Evolutionary conservation across 2,797 vertebrate species (phyloP).

Genomic region (Brotula barbata): DNA sequence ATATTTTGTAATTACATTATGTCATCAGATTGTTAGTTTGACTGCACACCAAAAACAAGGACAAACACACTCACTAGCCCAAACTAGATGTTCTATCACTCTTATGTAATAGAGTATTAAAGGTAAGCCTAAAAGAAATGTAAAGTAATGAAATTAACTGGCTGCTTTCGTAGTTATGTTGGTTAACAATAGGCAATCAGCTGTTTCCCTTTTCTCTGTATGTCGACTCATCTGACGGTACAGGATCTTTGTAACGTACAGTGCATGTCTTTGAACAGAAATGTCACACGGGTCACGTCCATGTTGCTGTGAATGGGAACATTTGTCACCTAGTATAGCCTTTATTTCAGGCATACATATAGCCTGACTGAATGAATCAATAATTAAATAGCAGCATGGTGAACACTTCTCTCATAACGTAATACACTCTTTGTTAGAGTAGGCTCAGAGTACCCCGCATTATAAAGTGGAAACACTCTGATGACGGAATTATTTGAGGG

Average conservation of each 20-base stretch:
- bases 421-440: conserved; percentile 10
- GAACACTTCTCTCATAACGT: conserved; percentile 11
- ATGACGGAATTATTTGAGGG: conserved; percentile 15
- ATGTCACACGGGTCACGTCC: too few relatives aligned
- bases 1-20: background rate
- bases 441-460: conserved; percentile 12
- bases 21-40: too few relatives aligned
- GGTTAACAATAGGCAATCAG: too few relatives aligned
- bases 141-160: too few relatives aligned
- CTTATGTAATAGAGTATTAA: too few relatives aligned
- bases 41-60: too few relatives aligned
- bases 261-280: background rate
- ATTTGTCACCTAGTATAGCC: too few relatives aligned
- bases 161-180: too few relatives aligned
- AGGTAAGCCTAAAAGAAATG: too few relatives aligned
- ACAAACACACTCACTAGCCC: too few relatives aligned
- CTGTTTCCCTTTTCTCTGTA: background rate
- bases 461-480: conserved; percentile 30
- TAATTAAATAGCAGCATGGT: background rate
- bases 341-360: background rate
- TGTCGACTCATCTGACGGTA: background rate
- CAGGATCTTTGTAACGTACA: background rate
- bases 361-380: background rate
- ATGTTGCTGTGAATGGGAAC: too few relatives aligned
- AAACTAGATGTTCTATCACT: too few relatives aligned